Evolutionary conservation across 2,113 vertebrate species (phyloP), one percentile per base, ranked within the genome.

Genomic region (Meleagris gallopavo): DNA sequence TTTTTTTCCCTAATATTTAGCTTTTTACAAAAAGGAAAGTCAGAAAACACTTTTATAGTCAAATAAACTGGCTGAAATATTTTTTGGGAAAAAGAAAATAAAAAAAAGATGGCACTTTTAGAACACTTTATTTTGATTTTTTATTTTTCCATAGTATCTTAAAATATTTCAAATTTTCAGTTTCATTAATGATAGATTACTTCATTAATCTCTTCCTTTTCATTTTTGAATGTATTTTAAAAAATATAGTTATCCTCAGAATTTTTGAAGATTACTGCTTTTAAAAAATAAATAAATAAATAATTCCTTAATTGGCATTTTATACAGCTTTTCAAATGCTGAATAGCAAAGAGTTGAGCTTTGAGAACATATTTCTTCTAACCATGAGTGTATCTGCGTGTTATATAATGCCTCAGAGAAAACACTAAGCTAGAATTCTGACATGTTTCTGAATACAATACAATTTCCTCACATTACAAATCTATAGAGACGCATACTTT

Each of bases 151-250:
- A 62, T 32, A 71, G 75, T 24, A 87, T 89, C 70, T 82, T 30
- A 58, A 70, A 90, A 5, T 76, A 60, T 91, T 96, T 95, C 78
- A 50, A 90, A 91, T 97, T 96, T 96, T 10, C 30, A 85, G 21
- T 50, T 78, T 93, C 74, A 95, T 22, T 90, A 48, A 81, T 95
- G 78, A 94, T 17, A 76, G 25, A 93, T 73, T 10, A 88, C 61
- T 92, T 90, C 6, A 96, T 85, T 94, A 95, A 87, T 69, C 89
- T 14, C 25, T 50, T 50, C 22, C 9, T 64, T 32, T 84, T 94
- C 40, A 40, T 60, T 41, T 52, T 45, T 12, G 30, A 55, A 29
- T 27, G 13, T 70, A 16, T 29, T 55, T 90, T 57, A 19, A 9
- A 41, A 78, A 50, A 46, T 20, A 85, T 76, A 61, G 43, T 60